Percentiles rank a stretch among this genome's conserved stretches.
Evolutionary conservation across 2,113 vertebrate genomes (phyloP).

Genomic region (Stomatorhinus ivindoensis): DNA sequence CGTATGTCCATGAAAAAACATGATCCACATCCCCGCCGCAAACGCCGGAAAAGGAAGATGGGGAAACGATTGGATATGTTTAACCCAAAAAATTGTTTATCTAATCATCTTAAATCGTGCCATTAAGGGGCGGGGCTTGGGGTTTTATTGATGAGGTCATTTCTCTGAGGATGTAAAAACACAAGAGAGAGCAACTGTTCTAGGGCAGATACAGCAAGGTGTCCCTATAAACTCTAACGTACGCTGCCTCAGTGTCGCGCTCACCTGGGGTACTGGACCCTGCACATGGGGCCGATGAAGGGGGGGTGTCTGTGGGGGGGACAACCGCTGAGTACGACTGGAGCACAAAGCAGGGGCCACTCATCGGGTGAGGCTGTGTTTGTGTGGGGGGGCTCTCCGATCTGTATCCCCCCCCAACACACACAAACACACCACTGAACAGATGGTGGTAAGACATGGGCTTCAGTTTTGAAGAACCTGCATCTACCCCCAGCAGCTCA

Average conservation of each 20-base stretch:
- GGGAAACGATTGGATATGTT: slow-evolving; percentile 24
- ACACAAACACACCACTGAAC: not conserved
- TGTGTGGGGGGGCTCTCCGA: no score
- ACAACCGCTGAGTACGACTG: not conserved
- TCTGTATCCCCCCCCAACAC: not conserved
- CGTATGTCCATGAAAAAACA: slow-evolving; percentile 1
- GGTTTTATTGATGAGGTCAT: not conserved
- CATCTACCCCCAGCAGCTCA: not conserved
- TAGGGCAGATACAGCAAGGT: not conserved
- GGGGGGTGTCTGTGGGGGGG: not conserved
- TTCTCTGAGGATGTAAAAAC: slow-evolving; percentile 9
- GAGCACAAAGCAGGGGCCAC: not conserved
- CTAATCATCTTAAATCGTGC: not conserved
- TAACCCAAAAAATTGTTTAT: slow-evolving; percentile 13
- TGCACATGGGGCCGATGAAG: not conserved
- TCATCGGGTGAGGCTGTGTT: not conserved
- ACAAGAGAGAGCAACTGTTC: not conserved
- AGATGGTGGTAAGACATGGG: slow-evolving; percentile 9
- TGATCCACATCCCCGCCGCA: not conserved
- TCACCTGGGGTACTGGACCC: not conserved
- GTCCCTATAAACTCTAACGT: not conserved
- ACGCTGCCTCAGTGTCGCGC: not conserved
- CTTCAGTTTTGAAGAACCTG: slow-evolving; percentile 3
- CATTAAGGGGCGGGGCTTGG: not conserved
- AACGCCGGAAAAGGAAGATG: slow-evolving; percentile 18